phyloP scores from a whole-genome alignment of 2,888 invertebrate species.

The Mesoligia furuncula region DNA sequence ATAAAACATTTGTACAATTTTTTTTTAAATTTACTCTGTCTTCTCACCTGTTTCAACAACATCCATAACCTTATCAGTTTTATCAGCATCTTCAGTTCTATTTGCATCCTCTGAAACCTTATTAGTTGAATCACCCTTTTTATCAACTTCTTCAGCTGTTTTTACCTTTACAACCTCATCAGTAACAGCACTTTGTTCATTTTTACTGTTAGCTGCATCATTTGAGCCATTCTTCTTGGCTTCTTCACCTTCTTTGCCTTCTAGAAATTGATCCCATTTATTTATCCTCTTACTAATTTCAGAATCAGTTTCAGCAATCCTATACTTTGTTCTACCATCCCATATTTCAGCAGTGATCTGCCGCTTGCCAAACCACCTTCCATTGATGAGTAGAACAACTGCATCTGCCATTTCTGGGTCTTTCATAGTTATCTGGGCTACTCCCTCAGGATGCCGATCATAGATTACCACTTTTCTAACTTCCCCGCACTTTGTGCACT shows the following conservation, averaged over 20 bases:
- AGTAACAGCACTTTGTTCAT: slow-evolving; percentile 29
- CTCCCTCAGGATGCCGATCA: slow-evolving; percentile 98
- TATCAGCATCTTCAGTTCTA: slow-evolving; percentile 9
- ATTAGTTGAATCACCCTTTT: neutral
- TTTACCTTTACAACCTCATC: slow-evolving; percentile 14
- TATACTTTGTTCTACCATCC: slow-evolving; percentile 98
- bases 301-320: slow-evolving; percentile 97
- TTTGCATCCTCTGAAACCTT: neutral
- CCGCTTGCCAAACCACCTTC: slow-evolving; percentile 97
- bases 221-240: slow-evolving; percentile 38
- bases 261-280: slow-evolving; percentile 97
- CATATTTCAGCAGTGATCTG: slow-evolving; percentile 96
- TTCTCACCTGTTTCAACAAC: slow-evolving; percentile 10
- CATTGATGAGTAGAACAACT: slow-evolving; percentile 96
- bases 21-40: slow-evolving; percentile 31
- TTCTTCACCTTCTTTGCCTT: slow-evolving; percentile 87
- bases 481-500: slow-evolving; percentile 97
- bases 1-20: neutral
- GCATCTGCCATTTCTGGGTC: slow-evolving; percentile 97
- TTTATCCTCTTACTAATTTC: slow-evolving; percentile 95
- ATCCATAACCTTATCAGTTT: slow-evolving; percentile 16
- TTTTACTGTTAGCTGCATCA: slow-evolving; percentile 29
- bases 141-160: slow-evolving; percentile 12
- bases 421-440: slow-evolving; percentile 97
- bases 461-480: slow-evolving; percentile 97